phyloP scores from a whole-genome alignment of 2,113 vertebrate species.

The Engystomops pustulosus region DNA sequence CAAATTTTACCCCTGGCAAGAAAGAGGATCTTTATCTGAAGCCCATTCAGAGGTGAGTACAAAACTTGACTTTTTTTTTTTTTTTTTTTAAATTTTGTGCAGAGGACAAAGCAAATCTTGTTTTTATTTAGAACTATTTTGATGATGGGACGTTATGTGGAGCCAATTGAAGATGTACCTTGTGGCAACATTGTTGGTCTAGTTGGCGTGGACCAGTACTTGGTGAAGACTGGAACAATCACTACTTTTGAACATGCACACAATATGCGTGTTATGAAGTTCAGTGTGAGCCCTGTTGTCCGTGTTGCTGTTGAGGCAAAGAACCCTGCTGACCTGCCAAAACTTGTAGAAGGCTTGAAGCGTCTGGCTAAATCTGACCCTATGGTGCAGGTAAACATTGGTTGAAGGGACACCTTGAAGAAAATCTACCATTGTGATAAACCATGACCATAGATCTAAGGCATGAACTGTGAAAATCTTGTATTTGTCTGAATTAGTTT shows the following conservation, averaged over 20 bases:
- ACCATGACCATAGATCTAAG: too few relatives aligned
- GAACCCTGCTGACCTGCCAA: constrained; percentile 72
- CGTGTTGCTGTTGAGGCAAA: constrained; percentile 72
- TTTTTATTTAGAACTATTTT: constrained; percentile 70
- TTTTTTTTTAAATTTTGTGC: not conserved
- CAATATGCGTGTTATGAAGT: constrained; percentile 74
- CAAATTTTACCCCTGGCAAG: constrained; percentile 72
- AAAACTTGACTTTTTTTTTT: not conserved
- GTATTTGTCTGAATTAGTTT: too few relatives aligned
- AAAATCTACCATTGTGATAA: too few relatives aligned
- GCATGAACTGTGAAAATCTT: too few relatives aligned
- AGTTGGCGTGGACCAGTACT: constrained; percentile 72
- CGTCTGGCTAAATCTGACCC: constrained; percentile 72
- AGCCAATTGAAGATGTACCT: constrained; percentile 74
- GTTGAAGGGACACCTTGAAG: not conserved
- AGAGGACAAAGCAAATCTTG: too few relatives aligned
- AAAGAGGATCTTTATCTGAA: constrained; percentile 74
- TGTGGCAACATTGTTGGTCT: constrained; percentile 72
- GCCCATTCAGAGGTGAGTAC: constrained; percentile 69
- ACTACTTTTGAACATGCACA: constrained; percentile 70
- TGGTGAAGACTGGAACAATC: constrained; percentile 71
- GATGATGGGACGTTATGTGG: constrained; percentile 73
- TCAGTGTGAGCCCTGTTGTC: constrained; percentile 72
- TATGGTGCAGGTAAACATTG: constrained; percentile 69
- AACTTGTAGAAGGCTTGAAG: constrained; percentile 74